phyloP scores from a whole-genome alignment of 2,797 vertebrate genomes.

The Myotis myotis region DNA sequence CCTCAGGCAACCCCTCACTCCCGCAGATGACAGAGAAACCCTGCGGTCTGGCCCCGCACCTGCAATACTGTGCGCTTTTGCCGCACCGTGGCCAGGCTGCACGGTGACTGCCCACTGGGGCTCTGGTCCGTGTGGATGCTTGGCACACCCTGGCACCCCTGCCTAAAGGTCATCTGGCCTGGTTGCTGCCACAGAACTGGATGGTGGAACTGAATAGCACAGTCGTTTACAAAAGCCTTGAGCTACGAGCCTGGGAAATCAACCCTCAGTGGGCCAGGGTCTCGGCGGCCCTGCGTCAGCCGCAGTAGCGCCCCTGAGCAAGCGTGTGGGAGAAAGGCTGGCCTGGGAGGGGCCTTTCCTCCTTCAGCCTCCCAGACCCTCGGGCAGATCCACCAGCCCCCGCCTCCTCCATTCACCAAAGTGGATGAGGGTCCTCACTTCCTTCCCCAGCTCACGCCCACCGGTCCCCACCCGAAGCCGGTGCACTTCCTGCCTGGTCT shows the following conservation, averaged over 20 bases:
- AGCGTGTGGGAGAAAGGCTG: neutral
- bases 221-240: neutral
- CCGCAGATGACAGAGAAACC: neutral
- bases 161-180: neutral
- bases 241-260: neutral
- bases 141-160: neutral
- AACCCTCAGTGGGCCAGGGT: neutral
- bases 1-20: neutral
- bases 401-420: neutral
- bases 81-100: too few relatives aligned
- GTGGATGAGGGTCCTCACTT: neutral
- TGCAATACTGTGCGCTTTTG: neutral
- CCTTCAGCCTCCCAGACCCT: neutral
- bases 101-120: neutral
- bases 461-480: too few relatives aligned
- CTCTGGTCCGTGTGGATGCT: neutral
- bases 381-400: neutral
- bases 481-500: neutral
- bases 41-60: neutral
- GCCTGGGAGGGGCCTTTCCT: neutral
- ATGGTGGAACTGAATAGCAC: accelerated
- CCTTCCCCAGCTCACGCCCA: neutral
- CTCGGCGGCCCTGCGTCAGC: neutral
- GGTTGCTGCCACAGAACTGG: neutral
- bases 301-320: too few relatives aligned